Percentiles rank a stretch among this genome's conserved stretches.
Conservation (phyloP, 1,140 invertebrate genomes). For the Drosophila pectinifera region DNA sequence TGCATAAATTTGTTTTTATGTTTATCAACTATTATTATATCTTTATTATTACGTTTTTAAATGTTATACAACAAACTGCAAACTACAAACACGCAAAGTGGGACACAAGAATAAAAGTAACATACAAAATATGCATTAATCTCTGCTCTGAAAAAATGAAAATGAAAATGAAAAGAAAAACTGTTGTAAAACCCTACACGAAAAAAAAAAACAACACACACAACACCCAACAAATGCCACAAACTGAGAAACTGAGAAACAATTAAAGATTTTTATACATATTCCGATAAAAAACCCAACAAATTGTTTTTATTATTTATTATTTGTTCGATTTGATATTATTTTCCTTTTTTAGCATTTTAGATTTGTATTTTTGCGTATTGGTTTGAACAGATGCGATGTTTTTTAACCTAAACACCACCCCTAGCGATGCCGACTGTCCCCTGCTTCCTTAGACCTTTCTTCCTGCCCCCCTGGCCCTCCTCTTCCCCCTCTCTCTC, state of each 20-base stretch:
- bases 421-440: slow-evolving; percentile 18
- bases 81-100: slow-evolving; percentile 46
- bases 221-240: slow-evolving; percentile 54
- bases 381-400: slow-evolving; percentile 36
- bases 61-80: slow-evolving; percentile 69
- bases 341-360: slow-evolving; percentile 42
- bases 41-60: slow-evolving; percentile 76
- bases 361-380: slow-evolving; percentile 10
- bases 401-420: slow-evolving; percentile 6
- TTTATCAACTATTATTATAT: slow-evolving; percentile 66
- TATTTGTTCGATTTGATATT: slow-evolving; percentile 22
- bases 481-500: not conserved
- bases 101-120: slow-evolving; percentile 37
- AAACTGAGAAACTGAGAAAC: slow-evolving; percentile 62
- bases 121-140: slow-evolving; percentile 27
- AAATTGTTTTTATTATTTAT: slow-evolving; percentile 44
- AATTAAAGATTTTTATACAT: slow-evolving; percentile 77
- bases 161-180: slow-evolving; percentile 1
- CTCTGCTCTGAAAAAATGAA: slow-evolving; percentile 15
- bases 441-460: slow-evolving; percentile 11
- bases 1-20: slow-evolving; percentile 77
- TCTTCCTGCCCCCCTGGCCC: not conserved
- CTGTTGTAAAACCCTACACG: slow-evolving; percentile 63
- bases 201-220: slow-evolving; percentile 19
- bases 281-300: slow-evolving; percentile 51